These are phyloP conservation scores for Vollenhovia emeryi DNA, from an alignment of 1,140 invertebrate species.

Conservation along the genomic window DNA sequence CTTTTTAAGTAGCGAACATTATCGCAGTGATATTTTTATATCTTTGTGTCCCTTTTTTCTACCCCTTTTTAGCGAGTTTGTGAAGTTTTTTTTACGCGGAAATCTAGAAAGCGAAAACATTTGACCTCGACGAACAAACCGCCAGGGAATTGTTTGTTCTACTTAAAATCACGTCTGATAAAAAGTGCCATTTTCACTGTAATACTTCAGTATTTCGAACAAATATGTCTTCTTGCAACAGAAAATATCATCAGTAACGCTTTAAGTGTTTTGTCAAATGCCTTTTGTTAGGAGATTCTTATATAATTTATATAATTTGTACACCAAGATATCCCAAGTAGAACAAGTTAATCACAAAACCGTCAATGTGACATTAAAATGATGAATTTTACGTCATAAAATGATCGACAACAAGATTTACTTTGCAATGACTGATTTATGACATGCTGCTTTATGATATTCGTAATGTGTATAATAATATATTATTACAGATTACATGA, in stretches of 20 bases:
- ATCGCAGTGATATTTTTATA: neutral
- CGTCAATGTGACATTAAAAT: no score
- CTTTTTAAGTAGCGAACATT: neutral
- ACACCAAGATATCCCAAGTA: no score
- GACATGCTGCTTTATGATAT: no score
- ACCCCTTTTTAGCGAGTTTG: neutral
- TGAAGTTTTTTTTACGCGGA: neutral
- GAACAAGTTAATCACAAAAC: no score
- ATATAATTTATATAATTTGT: no score
- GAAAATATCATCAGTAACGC: neutral
- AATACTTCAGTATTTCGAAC: neutral
- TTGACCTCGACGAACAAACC: neutral
- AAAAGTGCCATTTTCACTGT: slow-evolving; percentile 2
- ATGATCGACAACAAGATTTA: no score
- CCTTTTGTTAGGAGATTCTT: no score
- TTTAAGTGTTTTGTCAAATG: neutral
- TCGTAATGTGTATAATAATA: no score
- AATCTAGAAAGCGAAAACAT: neutral
- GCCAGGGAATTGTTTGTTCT: neutral
- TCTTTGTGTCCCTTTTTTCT: neutral
- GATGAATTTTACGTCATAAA: no score
- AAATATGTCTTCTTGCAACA: neutral
- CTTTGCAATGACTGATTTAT: no score
- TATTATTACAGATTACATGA: no score
- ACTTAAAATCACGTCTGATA: neutral